phyloP scores from a whole-genome alignment of 2,113 vertebrate genomes.

The Nyctereutes procyonoides region DNA sequence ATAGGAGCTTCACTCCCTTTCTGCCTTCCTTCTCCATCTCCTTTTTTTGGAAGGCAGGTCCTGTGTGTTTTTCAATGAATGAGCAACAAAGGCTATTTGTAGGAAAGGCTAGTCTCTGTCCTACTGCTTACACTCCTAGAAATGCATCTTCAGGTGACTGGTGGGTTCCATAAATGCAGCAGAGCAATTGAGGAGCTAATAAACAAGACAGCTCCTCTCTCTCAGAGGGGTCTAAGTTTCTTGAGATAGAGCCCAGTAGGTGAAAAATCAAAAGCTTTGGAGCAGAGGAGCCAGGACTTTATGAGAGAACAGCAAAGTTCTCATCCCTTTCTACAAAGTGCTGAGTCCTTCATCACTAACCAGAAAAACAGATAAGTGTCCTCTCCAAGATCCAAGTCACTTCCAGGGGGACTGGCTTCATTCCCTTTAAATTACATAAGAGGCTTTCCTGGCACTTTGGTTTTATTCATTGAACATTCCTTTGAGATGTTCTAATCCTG shows the following conservation, averaged over 20 bases:
- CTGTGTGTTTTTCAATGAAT: not conserved
- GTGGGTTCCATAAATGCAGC: not conserved
- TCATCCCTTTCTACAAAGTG: not conserved
- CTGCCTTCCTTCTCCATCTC: not conserved
- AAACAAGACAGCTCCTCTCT: not conserved
- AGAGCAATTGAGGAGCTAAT: not conserved
- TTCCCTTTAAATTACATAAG: conserved; percentile 21
- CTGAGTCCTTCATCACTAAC: not conserved
- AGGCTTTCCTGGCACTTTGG: conserved; percentile 28
- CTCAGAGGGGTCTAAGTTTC: not conserved
- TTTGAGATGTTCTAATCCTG: conserved; percentile 48
- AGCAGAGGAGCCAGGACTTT: not conserved
- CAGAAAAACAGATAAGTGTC: not conserved
- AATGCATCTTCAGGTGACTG: not conserved
- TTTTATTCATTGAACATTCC: conserved; percentile 40
- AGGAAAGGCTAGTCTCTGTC: not conserved
- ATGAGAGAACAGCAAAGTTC: not conserved
- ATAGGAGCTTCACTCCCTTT: too few relatives aligned
- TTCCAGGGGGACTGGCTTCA: conserved; percentile 26
- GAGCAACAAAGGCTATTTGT: not conserved
- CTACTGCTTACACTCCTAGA: not conserved
- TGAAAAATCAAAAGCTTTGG: not conserved
- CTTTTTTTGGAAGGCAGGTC: not conserved
- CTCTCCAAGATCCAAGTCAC: not conserved
- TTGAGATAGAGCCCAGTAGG: not conserved